These are phyloP conservation scores for Melikaiella ostensackeni DNA, from an alignment of 2,888 invertebrate species.

Conservation along the genomic window DNA sequence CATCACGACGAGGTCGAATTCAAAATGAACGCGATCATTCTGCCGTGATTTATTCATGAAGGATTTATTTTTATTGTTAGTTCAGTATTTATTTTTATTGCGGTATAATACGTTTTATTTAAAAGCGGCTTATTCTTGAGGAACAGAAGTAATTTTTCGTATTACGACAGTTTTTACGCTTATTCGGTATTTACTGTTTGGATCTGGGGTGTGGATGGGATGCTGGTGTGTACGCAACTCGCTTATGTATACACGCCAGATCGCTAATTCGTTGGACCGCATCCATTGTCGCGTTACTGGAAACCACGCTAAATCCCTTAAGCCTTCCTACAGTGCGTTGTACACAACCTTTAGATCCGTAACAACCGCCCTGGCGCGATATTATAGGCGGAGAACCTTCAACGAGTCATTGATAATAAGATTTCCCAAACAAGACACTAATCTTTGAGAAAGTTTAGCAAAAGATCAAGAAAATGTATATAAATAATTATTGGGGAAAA, in stretches of 20 bases:
- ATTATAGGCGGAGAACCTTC: slow-evolving; percentile 38
- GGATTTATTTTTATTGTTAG: neutral
- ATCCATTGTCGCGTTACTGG: slow-evolving; percentile 51
- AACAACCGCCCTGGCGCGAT: slow-evolving; percentile 36
- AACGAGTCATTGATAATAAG: slow-evolving; percentile 40
- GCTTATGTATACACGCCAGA: slow-evolving; percentile 49
- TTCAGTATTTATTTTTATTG: neutral
- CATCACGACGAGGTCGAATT: neutral
- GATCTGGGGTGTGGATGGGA: slow-evolving; percentile 29
- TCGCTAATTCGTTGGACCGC: slow-evolving; percentile 55
- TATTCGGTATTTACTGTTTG: slow-evolving; percentile 1
- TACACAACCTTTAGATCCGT: slow-evolving; percentile 43
- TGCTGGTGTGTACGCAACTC: slow-evolving; percentile 21
- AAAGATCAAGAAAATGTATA: neutral
- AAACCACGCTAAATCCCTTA: slow-evolving; percentile 54
- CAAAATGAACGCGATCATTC: neutral
- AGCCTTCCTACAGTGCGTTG: slow-evolving; percentile 48
- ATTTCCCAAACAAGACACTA: slow-evolving; percentile 5
- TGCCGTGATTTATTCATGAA: neutral
- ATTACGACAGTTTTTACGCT: neutral
- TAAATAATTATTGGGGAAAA: no score
- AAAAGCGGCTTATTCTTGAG: neutral
- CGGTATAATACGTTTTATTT: neutral
- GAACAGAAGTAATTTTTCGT: slow-evolving; percentile 2
- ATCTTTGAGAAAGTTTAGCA: neutral